phyloP scores from a whole-genome alignment of 2,113 vertebrate species.

The Lanius ludovicianus region DNA sequence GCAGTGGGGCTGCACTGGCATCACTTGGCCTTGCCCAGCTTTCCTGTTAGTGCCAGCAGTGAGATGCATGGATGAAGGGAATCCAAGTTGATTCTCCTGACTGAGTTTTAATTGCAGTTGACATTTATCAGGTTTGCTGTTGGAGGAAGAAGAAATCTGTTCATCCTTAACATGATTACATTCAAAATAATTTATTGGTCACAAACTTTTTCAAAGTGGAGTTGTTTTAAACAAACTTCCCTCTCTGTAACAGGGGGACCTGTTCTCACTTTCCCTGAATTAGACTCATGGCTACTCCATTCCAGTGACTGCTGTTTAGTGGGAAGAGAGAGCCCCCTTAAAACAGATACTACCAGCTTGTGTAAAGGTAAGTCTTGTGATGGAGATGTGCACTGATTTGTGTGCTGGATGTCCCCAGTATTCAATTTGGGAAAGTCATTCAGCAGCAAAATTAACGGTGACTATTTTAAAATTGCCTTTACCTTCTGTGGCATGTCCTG shows the following conservation, averaged over 20 bases:
- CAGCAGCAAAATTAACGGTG: slow-evolving; percentile 24
- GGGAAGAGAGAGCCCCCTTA: not conserved
- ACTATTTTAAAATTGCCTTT: slow-evolving; percentile 58
- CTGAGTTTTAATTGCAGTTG: not conserved
- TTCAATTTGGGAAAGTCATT: slow-evolving; percentile 32
- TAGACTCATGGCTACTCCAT: not conserved
- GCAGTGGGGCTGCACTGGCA: not conserved
- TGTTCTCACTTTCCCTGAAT: not conserved
- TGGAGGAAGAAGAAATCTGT: not conserved
- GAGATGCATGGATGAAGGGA: not conserved
- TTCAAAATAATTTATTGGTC: not conserved
- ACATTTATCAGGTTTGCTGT: not conserved
- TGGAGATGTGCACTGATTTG: not conserved
- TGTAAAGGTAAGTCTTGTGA: not conserved
- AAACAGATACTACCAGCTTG: not conserved
- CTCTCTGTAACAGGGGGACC: not conserved
- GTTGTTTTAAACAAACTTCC: not conserved
- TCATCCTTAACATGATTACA: not conserved
- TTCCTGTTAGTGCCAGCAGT: not conserved
- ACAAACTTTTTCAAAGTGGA: not conserved
- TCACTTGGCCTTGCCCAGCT: not conserved
- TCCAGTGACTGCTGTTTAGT: not conserved
- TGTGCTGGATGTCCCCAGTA: slow-evolving; percentile 37
- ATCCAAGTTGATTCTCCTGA: not conserved
- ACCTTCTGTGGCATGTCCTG: slow-evolving; percentile 58